phyloP scores from a whole-genome alignment of 53 echinoderm and acorn worm species.

The Holothuria leucospilota region DNA sequence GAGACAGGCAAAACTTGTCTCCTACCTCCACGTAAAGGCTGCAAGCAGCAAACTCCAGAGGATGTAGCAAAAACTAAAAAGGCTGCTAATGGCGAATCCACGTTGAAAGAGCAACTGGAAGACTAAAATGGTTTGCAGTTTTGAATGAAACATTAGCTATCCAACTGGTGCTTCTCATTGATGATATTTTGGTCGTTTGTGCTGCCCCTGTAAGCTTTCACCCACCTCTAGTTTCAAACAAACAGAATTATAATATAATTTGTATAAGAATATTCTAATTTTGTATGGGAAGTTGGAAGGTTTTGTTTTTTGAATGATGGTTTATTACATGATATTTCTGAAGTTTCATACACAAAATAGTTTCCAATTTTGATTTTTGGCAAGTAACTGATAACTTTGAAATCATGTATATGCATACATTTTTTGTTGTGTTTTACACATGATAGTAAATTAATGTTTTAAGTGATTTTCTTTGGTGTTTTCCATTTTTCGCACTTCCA shows the following conservation, averaged over 20 bases:
- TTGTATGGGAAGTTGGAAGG: too few relatives aligned
- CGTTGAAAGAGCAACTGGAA: conserved; percentile 64
- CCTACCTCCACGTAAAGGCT: conserved; percentile 62
- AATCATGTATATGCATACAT: too few relatives aligned
- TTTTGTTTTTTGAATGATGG: too few relatives aligned
- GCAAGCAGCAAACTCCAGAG: conserved; percentile 53
- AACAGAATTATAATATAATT: background rate
- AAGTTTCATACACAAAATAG: too few relatives aligned
- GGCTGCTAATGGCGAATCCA: conserved; percentile 67
- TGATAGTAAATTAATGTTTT: too few relatives aligned
- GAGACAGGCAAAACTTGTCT: conserved; percentile 56
- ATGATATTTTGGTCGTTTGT: conserved; percentile 62
- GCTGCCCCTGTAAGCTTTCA: conserved; percentile 57
- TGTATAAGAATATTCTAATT: too few relatives aligned
- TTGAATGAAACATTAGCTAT: conserved; percentile 54
- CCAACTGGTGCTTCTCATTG: conserved; percentile 35
- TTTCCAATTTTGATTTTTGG: too few relatives aligned
- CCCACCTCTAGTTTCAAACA: conserved; percentile 42
- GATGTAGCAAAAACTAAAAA: conserved; percentile 68
- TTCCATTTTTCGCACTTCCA: too few relatives aligned
- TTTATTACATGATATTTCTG: too few relatives aligned
- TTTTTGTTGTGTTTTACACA: too few relatives aligned
- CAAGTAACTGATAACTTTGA: too few relatives aligned
- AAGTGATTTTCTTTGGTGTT: too few relatives aligned
- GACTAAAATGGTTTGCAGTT: conserved; percentile 66